These are phyloP conservation scores for Chlorops oryzae DNA, from an alignment of 1,140 invertebrate species.

Conservation along the genomic window DNA sequence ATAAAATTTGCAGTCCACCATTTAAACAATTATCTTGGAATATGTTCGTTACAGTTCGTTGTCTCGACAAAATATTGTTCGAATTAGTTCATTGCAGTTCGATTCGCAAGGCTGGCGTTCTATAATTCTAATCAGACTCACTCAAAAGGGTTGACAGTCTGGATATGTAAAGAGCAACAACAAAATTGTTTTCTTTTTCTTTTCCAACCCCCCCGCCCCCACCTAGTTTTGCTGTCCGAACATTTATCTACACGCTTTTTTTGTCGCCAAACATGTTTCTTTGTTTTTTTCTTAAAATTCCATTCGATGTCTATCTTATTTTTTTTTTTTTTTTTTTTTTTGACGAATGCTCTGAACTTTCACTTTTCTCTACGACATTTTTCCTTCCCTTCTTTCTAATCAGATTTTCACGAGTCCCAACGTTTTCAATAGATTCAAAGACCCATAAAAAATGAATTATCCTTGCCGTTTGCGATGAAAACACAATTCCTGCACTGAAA, in stretches of 20 bases:
- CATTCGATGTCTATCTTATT: conserved; percentile 14
- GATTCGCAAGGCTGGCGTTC: conserved; percentile 32
- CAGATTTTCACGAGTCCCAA: too few relatives aligned
- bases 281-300: conserved; percentile 10
- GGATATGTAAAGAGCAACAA: conserved; percentile 2
- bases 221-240: too few relatives aligned
- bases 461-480: too few relatives aligned
- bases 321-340: conserved; percentile 15
- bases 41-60: too few relatives aligned
- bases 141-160: conserved; percentile 12
- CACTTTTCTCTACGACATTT: too few relatives aligned
- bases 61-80: too few relatives aligned
- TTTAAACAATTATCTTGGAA: conserved; percentile 10
- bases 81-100: background rate
- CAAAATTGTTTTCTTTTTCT: conserved; percentile 26
- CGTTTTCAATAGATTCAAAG: too few relatives aligned
- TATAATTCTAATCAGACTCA: conserved; percentile 28
- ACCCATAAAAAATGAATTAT: too few relatives aligned
- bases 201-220: too few relatives aligned
- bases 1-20: background rate
- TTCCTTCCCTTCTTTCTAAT: too few relatives aligned
- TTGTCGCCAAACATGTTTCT: background rate
- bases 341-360: conserved; percentile 27
- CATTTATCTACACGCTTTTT: conserved; percentile 7
- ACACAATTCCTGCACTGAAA: too few relatives aligned